These are phyloP conservation scores for Microcebus lehilahytsara DNA, from an alignment of 2,113 vertebrate genomes.

Conservation along the genomic window DNA sequence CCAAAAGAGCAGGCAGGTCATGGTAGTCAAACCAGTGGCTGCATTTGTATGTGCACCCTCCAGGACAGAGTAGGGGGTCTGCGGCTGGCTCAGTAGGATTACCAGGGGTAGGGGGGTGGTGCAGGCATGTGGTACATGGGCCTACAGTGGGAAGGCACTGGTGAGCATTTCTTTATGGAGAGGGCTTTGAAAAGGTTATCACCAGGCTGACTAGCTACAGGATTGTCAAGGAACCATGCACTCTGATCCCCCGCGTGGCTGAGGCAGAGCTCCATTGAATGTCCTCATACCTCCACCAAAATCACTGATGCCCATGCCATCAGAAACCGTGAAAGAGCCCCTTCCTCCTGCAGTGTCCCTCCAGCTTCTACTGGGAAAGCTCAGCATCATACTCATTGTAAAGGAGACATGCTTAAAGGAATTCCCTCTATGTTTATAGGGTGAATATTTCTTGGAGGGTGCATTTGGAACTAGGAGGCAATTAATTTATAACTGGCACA, in stretches of 20 bases:
- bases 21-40: background rate
- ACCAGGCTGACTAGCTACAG: background rate
- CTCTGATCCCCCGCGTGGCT: background rate
- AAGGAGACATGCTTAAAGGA: background rate
- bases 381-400: background rate
- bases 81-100: background rate
- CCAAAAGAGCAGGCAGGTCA: background rate
- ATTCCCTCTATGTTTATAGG: background rate
- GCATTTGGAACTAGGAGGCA: background rate
- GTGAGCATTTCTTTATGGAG: background rate
- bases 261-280: background rate
- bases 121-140: background rate
- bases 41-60: fast-evolving
- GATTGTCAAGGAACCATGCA: background rate
- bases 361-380: background rate
- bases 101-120: fast-evolving
- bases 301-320: background rate
- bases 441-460: background rate
- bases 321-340: background rate
- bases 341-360: background rate
- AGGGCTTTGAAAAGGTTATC: background rate
- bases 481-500: background rate
- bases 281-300: background rate
- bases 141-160: background rate
- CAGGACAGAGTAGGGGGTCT: background rate